Evolutionary conservation across 2,888 invertebrate genomes (phyloP), one percentile per base, ranked within the genome.

Genomic region (Eristalis pertinax): DNA sequence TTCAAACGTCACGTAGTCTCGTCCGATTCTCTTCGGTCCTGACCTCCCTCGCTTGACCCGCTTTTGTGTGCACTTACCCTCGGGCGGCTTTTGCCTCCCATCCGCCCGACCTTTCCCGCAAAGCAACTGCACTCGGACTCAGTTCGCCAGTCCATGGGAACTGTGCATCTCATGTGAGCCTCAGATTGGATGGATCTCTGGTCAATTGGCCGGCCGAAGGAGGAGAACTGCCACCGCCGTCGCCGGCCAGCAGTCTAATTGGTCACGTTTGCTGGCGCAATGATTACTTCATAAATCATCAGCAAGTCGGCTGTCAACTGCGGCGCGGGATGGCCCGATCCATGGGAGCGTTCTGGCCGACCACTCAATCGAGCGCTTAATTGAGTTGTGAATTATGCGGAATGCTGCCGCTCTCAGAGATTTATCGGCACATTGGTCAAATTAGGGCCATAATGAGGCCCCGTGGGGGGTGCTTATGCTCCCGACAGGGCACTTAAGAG

Each of bases 181-280:
- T n/a, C 60, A 26, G 26, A 29, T 24, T 50, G 56, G 19, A 24
- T 60, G 56, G 56, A 26, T 86, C 78, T 75, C 83, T 75, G 83
- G 82, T 82, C 78, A 79, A 79, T 78, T 79, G 74, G 67, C 15
- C 19, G 32, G 22, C n/a, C 11, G 13, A 13, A 11, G 64, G 26
- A 22, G 38, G 32, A 60, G 62, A 50, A 5, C 50, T 8, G 5
- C n/a, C n/a, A n/a, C 43, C 4, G 19, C 41, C n/a, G n/a, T 15
- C 15, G 63, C 65, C 58, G 63, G 26, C 50, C 13, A 29, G 60
- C 4, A 26, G 65, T 75, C 76, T 84, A 87, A 87, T 87, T 87
- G 87, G 84, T 87, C 87, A 87, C 87, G 87, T 87, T 84, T 87
- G 76, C 50, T 87, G 87, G 75, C 70, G 87, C 76, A 58, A 84